phyloP scores from a whole-genome alignment of 2,888 invertebrate genomes.

The Pantelozetes paolii region DNA sequence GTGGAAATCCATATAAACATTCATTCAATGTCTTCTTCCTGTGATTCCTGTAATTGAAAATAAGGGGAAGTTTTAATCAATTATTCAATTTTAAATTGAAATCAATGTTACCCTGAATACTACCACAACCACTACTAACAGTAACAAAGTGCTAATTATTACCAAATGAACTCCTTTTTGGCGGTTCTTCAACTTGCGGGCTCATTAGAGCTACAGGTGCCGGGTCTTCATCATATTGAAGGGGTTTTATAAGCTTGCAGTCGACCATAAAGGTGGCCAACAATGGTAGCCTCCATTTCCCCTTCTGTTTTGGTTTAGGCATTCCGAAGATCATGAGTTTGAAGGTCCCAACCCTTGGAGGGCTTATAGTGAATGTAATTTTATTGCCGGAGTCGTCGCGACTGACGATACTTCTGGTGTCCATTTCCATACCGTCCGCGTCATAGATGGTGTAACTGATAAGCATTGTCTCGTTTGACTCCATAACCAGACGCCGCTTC shows the following conservation, averaged over 20 bases:
- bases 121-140: too few species aligned
- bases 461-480: constrained; percentile 46
- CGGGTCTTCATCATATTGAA: constrained; percentile 45
- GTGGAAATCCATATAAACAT: too few species aligned
- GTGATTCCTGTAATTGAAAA: too few species aligned
- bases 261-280: constrained; percentile 49
- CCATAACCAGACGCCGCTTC: constrained; percentile 46
- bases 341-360: constrained; percentile 49
- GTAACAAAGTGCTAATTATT: too few species aligned
- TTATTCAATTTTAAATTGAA: too few species aligned
- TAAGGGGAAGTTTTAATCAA: too few species aligned
- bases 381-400: constrained; percentile 47
- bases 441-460: constrained; percentile 48
- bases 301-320: constrained; percentile 49
- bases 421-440: constrained; percentile 48
- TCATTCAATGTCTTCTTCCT: too few species aligned
- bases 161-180: neutral
- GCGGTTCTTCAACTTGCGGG: neutral
- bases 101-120: too few species aligned
- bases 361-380: constrained; percentile 47
- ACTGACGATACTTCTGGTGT: constrained; percentile 45
- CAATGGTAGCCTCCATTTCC: constrained; percentile 48
- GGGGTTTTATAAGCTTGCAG: constrained; percentile 48
- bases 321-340: constrained; percentile 49
- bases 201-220: neutral